Evolutionary conservation across 2,113 vertebrate species (phyloP).

Genomic region (Pachypanchax playfairii): DNA sequence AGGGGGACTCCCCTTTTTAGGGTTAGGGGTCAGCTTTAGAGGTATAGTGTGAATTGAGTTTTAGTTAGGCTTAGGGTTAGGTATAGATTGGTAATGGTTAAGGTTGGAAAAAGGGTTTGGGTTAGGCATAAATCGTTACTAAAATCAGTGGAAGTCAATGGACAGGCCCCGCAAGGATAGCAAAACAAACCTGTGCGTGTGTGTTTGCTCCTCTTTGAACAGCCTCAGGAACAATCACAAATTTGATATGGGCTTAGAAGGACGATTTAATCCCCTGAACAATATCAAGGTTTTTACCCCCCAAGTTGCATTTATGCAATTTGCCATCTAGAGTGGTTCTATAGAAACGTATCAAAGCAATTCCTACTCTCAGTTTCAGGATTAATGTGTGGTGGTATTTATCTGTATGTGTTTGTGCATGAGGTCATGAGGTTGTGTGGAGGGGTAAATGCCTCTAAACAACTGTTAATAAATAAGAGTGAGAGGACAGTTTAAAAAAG

Average conservation of each 20-base stretch:
- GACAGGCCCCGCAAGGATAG: no score
- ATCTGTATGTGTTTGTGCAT: conserved; percentile 47
- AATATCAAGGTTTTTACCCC: conserved; percentile 75
- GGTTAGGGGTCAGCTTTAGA: no score
- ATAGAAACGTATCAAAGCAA: conserved; percentile 74
- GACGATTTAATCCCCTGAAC: conserved; percentile 76
- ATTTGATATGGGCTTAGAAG: conserved; percentile 79
- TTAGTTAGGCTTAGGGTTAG: no score
- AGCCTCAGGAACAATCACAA: conserved; percentile 74
- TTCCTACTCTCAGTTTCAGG: conserved; percentile 63
- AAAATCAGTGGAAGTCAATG: no score
- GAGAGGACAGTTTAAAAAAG: conserved; percentile 49
- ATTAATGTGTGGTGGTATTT: conserved; percentile 68
- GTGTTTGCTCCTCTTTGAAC: conserved; percentile 65
- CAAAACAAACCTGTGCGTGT: no score
- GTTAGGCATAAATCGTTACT: no score
- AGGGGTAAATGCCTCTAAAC: conserved; percentile 71
- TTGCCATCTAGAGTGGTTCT: conserved; percentile 76
- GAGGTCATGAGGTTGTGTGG: conserved; percentile 49
- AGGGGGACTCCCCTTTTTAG: no score
- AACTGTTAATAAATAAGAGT: conserved; percentile 57
- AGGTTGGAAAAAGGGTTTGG: no score
- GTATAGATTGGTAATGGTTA: no score
- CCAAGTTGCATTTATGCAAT: conserved; percentile 78
- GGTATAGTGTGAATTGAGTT: no score